phyloP scores from a whole-genome alignment of 1,140 invertebrate genomes.

The Pemphigus obesinymphae region DNA sequence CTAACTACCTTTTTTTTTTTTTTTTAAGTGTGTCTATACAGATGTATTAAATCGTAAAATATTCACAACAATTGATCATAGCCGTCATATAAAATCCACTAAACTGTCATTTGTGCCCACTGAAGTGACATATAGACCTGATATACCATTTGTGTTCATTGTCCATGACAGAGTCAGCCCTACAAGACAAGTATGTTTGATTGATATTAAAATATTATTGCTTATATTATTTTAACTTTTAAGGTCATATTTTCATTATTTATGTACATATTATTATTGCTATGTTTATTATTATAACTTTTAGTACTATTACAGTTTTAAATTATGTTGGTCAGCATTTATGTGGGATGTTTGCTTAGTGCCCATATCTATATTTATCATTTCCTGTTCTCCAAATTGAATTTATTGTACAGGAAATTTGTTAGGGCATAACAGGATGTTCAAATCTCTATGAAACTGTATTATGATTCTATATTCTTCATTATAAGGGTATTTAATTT shows the following conservation, averaged over 20 bases:
- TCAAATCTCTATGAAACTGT: background rate
- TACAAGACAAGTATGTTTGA: constrained; percentile 60
- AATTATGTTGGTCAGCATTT: background rate
- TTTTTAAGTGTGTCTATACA: constrained; percentile 74
- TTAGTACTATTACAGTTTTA: constrained; percentile 12
- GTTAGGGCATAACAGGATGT: constrained; percentile 28
- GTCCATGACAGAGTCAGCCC: constrained; percentile 69
- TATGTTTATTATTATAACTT: constrained; percentile 41
- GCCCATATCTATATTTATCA: constrained; percentile 30
- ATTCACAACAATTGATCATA: constrained; percentile 69
- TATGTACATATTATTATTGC: constrained; percentile 22
- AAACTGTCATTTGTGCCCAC: constrained; percentile 68
- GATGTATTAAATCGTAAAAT: constrained; percentile 72
- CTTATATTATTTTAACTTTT: background rate
- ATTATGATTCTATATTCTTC: background rate
- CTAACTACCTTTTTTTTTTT: constrained; percentile 45
- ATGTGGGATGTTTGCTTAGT: background rate
- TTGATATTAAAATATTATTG: constrained; percentile 16
- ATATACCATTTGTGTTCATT: constrained; percentile 57
- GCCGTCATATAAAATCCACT: constrained; percentile 58
- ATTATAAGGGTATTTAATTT: background rate
- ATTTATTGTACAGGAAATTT: constrained; percentile 30
- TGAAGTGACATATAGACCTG: constrained; percentile 69
- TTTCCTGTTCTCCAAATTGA: constrained; percentile 36
- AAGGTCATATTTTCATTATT: background rate